Percentiles rank a stretch among this genome's conserved stretches.
Evolutionary conservation across 2,797 vertebrate genomes (phyloP).

Genomic region (Amblyraja radiata): DNA sequence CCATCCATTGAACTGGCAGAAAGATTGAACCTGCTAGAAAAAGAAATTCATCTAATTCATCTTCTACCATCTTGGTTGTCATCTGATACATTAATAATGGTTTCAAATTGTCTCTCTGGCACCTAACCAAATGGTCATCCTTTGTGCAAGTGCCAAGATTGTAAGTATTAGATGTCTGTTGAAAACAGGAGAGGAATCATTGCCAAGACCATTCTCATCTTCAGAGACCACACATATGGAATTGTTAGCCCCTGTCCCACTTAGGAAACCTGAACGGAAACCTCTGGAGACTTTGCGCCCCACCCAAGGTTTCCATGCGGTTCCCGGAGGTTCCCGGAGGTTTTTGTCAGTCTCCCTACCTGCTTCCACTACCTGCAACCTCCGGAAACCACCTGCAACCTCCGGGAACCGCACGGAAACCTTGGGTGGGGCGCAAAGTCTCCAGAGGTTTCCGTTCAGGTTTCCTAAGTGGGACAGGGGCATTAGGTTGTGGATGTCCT

Average conservation of each 20-base stretch:
- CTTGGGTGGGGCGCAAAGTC: too few species aligned
- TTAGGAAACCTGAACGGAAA: too few species aligned
- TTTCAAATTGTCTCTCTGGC: background rate
- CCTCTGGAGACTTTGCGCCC: too few species aligned
- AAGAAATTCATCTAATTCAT: background rate
- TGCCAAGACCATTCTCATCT: background rate
- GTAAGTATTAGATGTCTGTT: background rate
- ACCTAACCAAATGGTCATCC: background rate
- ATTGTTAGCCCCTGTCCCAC: background rate
- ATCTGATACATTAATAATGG: background rate
- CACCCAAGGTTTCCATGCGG: too few species aligned
- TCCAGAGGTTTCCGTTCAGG: too few species aligned
- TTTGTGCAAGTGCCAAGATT: background rate
- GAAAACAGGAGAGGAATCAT: background rate
- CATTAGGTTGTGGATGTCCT: background rate
- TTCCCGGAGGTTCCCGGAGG: too few species aligned
- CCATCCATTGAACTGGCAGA: background rate
- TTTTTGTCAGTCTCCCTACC: too few species aligned
- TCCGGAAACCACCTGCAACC: too few species aligned
- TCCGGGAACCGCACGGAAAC: too few species aligned
- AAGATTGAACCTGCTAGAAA: background rate
- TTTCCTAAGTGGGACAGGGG: too few species aligned
- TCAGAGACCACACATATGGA: background rate
- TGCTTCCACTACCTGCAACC: too few species aligned
- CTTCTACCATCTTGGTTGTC: background rate